phyloP scores from a whole-genome alignment of 2,888 invertebrate species.

The Pachliopta kotzebuea region DNA sequence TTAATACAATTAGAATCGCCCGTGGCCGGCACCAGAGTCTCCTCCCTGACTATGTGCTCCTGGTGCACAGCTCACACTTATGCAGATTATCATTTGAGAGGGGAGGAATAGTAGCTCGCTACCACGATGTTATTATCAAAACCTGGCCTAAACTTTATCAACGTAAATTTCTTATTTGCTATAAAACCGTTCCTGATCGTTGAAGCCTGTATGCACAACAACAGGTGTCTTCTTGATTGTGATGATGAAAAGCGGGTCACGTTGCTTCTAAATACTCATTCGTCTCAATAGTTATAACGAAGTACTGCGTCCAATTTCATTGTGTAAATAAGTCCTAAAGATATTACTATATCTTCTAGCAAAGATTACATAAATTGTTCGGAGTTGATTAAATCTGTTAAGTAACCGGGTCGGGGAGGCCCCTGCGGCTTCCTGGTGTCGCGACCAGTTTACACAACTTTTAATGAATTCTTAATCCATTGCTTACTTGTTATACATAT shows the following conservation, averaged over 20 bases:
- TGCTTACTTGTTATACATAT: constrained; percentile 2
- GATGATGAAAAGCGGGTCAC: too few species aligned
- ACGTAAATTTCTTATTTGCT: too few species aligned
- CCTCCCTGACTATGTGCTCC: constrained; percentile 49
- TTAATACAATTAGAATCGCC: constrained; percentile 62
- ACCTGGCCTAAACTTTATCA: too few species aligned
- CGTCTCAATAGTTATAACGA: too few species aligned
- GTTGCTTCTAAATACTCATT: too few species aligned
- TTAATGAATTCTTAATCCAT: not conserved
- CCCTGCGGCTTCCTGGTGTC: not conserved
- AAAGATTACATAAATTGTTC: not conserved
- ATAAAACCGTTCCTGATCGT: too few species aligned
- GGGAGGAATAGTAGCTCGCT: not conserved
- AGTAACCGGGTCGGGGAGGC: not conserved
- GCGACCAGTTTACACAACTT: not conserved
- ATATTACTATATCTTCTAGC: too few species aligned
- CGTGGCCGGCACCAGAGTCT: constrained; percentile 43
- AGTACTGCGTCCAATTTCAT: too few species aligned
- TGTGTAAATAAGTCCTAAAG: too few species aligned
- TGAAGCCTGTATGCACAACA: too few species aligned
- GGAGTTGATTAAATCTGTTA: not conserved
- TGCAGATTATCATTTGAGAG: constrained; percentile 35
- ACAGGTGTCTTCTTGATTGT: too few species aligned
- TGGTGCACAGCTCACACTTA: constrained; percentile 46
- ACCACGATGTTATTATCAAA: too few species aligned